Conservation (phyloP, 2,113 vertebrate species). For the Petaurus breviceps region DNA sequence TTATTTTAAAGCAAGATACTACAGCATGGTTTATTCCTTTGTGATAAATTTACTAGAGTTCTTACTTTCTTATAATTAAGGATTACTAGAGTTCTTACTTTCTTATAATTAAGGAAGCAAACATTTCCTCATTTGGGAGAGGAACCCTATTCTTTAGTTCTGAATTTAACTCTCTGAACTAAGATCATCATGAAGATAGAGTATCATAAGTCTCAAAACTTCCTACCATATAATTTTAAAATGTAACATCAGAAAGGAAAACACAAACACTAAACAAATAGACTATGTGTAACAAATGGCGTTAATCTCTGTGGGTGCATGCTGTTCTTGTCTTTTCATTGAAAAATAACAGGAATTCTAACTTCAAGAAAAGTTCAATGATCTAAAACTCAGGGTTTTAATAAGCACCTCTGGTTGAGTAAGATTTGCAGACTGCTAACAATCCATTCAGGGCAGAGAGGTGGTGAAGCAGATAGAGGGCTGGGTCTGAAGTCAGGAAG, state of each 20-base stretch:
- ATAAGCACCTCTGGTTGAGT: neutral
- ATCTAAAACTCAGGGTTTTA: neutral
- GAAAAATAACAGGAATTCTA: neutral
- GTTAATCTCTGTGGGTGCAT: neutral
- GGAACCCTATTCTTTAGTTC: neutral
- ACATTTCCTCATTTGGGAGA: neutral
- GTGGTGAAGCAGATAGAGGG: neutral
- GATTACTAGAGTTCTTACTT: slow-evolving; percentile 14
- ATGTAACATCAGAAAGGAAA: neutral
- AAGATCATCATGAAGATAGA: neutral
- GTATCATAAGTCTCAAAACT: neutral
- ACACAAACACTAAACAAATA: neutral
- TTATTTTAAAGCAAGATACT: slow-evolving; percentile 58
- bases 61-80: neutral
- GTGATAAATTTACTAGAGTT: slow-evolving; percentile 34
- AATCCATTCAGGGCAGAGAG: neutral
- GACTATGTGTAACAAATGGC: slow-evolving; percentile 4
- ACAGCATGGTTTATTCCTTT: neutral
- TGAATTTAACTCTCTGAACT: slow-evolving; percentile 9
- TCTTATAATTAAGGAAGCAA: neutral
- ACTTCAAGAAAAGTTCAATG: neutral
- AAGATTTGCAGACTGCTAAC: neutral
- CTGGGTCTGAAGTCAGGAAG: neutral
- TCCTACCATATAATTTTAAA: neutral
- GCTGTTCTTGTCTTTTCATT: neutral